These are phyloP conservation scores for Octonoba sinensis DNA, from an alignment of 2,888 invertebrate genomes.

Conservation along the genomic window DNA sequence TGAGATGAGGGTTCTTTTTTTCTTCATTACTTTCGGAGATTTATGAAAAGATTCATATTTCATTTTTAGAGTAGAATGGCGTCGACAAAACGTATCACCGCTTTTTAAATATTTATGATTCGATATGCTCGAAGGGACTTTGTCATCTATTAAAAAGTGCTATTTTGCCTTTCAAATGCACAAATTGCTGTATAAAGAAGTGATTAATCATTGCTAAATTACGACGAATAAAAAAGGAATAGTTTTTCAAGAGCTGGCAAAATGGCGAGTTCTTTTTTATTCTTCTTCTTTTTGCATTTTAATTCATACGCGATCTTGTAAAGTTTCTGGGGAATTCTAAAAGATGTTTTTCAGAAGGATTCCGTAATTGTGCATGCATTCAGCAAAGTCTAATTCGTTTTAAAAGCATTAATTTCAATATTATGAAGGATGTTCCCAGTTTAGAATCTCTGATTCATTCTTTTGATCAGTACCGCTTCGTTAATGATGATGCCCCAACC, in stretches of 20 bases:
- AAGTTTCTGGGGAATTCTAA: no score
- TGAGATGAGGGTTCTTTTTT: background rate
- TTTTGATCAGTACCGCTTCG: no score
- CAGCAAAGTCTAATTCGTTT: no score
- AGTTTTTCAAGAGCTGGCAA: slow-evolving; percentile 5
- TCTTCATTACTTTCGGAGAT: background rate
- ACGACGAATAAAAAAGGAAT: background rate
- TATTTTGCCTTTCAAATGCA: slow-evolving; percentile 12
- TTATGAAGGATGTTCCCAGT: no score
- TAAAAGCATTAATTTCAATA: no score
- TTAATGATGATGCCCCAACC: no score
- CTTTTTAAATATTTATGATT: slow-evolving; percentile 18
- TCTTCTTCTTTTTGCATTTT: background rate
- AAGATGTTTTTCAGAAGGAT: no score
- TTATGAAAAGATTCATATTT: slow-evolving; percentile 5
- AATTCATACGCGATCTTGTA: background rate
- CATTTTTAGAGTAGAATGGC: background rate
- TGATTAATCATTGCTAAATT: slow-evolving; percentile 21
- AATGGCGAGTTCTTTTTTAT: background rate
- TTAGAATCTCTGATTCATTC: no score
- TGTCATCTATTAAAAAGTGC: slow-evolving; percentile 12
- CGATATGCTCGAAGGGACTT: background rate
- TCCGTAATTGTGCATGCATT: no score
- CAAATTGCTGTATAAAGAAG: slow-evolving; percentile 4
- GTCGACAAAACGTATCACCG: no score